Evolutionary conservation across 2,797 vertebrate species (phyloP).

Genomic region (Crypturellus tataupa): DNA sequence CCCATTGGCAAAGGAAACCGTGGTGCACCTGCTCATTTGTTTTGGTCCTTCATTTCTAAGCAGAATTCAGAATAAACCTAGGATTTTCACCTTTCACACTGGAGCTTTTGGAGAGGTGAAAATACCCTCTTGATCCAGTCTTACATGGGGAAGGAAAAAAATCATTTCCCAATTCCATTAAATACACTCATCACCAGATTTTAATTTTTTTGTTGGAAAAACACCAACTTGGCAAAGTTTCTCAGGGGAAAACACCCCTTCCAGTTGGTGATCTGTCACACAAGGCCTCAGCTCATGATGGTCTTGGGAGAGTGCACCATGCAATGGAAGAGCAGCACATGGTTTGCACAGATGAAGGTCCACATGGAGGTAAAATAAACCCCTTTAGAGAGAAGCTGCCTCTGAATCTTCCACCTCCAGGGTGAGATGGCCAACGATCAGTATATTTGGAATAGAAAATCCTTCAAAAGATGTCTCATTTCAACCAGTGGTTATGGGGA

Average conservation of each 20-base stretch:
- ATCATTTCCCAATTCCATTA: neutral
- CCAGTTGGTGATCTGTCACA: fast-evolving
- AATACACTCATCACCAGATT: neutral
- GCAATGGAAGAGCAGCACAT: fast-evolving
- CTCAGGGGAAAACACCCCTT: neutral
- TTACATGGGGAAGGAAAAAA: neutral
- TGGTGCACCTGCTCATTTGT: neutral
- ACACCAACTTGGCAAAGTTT: neutral
- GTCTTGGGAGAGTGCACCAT: fast-evolving
- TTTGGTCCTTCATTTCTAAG: neutral
- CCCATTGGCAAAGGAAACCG: fast-evolving
- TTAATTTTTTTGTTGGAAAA: neutral
- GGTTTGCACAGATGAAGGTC: neutral
- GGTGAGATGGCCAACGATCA: neutral
- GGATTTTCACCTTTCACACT: neutral
- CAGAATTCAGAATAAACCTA: neutral
- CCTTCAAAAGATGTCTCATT: neutral
- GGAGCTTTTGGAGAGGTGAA: neutral
- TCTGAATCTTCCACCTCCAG: neutral
- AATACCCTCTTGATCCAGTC: neutral
- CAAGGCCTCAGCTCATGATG: fast-evolving
- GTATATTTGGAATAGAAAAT: fast-evolving
- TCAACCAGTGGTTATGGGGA: neutral
- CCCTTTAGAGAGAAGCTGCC: neutral
- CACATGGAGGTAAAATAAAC: neutral